phyloP scores from a whole-genome alignment of 2,113 vertebrate genomes.

The Callocephalon fimbriatum region DNA sequence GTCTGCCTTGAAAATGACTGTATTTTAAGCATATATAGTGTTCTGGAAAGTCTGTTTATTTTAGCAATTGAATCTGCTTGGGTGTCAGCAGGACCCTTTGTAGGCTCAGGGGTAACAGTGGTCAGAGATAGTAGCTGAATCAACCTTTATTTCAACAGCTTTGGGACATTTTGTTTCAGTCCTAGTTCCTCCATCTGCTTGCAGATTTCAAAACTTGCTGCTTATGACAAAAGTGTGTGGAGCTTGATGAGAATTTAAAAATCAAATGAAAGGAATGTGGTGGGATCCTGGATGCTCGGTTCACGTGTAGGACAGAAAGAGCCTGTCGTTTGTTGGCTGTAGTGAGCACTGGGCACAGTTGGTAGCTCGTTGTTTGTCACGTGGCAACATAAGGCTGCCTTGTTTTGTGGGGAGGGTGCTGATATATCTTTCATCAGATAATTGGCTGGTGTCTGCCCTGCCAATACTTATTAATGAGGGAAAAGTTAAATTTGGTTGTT shows the following conservation, averaged over 20 bases:
- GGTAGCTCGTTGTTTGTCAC: not conserved
- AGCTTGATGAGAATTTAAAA: not conserved
- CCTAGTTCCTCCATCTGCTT: not conserved
- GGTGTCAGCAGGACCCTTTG: not conserved
- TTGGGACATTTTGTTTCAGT: not conserved
- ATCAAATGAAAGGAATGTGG: fast-evolving
- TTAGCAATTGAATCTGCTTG: not conserved
- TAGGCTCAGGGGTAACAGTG: fast-evolving
- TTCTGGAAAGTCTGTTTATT: not conserved
- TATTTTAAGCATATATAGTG: not conserved
- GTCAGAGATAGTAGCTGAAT: not conserved
- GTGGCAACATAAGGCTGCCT: not conserved
- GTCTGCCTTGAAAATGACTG: not conserved
- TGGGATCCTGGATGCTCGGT: not conserved
- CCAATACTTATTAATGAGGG: not conserved
- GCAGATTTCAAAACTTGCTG: not conserved
- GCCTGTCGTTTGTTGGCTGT: fast-evolving
- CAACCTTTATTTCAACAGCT: not conserved
- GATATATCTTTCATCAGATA: not conserved
- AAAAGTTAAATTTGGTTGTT: not conserved
- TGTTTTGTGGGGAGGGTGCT: not conserved
- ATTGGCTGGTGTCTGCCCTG: not conserved
- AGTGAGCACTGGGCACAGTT: fast-evolving
- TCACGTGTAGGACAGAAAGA: not conserved
- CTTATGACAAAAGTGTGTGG: not conserved